phyloP scores from a whole-genome alignment of 2,797 vertebrate species.

The Manis javanica region DNA sequence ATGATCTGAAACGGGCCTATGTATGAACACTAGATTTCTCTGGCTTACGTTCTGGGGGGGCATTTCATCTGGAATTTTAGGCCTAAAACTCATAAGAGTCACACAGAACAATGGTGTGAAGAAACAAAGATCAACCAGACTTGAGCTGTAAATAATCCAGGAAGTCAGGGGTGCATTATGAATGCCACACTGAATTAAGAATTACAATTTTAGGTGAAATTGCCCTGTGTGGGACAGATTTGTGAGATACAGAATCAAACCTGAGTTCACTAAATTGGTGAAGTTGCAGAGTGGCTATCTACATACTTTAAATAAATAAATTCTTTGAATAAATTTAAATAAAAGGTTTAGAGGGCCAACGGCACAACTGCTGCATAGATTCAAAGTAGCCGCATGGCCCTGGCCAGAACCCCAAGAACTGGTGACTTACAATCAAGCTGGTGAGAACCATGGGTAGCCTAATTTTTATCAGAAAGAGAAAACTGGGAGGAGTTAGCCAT shows the following conservation, averaged over 20 bases:
- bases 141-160: background rate
- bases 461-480: background rate
- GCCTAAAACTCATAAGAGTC: background rate
- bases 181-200: background rate
- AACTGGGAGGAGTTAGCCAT: fast-evolving
- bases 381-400: background rate
- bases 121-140: background rate
- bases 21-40: background rate
- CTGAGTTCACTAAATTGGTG: background rate
- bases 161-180: background rate
- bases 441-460: background rate
- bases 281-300: background rate
- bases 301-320: background rate
- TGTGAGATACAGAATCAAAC: background rate
- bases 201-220: background rate
- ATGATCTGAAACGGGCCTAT: background rate
- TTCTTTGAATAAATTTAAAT: background rate
- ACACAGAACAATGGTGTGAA: background rate
- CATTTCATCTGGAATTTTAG: background rate
- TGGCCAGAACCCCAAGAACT: background rate
- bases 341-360: background rate
- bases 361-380: background rate
- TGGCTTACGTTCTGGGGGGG: background rate
- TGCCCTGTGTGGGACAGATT: background rate
- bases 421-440: background rate